Evolutionary conservation across 2,113 vertebrate genomes (phyloP).

Genomic region (Platichthys stellatus): DNA sequence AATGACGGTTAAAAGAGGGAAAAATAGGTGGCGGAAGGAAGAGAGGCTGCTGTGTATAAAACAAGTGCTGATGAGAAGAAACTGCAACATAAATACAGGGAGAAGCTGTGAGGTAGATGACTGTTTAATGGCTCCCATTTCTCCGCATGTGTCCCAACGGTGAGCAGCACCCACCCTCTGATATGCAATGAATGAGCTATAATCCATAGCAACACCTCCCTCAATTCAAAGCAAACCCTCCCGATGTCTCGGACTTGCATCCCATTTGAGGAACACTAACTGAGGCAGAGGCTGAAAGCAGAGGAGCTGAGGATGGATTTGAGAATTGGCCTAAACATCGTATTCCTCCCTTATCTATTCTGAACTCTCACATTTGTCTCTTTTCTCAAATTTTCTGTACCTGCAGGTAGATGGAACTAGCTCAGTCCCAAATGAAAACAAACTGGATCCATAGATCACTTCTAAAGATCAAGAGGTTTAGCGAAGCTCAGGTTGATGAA

Average conservation of each 20-base stretch:
- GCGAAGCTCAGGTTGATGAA: conserved; percentile 33
- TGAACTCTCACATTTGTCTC: not conserved
- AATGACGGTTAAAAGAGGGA: conserved; percentile 67
- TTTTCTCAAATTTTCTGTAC: not conserved
- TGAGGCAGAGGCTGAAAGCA: conserved; percentile 1
- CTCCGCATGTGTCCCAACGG: not conserved
- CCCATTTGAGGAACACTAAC: not conserved
- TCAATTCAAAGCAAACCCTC: conserved; percentile 16
- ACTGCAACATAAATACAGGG: conserved; percentile 73
- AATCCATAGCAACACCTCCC: conserved; percentile 27
- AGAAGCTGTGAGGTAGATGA: conserved; percentile 71
- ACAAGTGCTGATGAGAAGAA: conserved; percentile 69
- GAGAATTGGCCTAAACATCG: not conserved
- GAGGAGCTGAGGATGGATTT: conserved; percentile 39
- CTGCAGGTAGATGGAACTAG: conserved; percentile 3
- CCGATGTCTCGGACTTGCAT: not conserved
- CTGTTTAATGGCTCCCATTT: conserved; percentile 32
- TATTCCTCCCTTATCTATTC: not conserved
- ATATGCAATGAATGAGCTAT: conserved; percentile 13
- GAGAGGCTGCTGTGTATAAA: conserved; percentile 72
- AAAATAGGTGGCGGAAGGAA: conserved; percentile 49
- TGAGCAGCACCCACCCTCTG: conserved; percentile 6
- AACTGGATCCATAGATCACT: conserved; percentile 61
- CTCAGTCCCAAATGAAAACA: conserved; percentile 68
- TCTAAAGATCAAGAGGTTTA: conserved; percentile 38